Evolutionary conservation across 1,140 invertebrate species (phyloP), one percentile per base, ranked within the genome.

Genomic region (Cydia amplana): DNA sequence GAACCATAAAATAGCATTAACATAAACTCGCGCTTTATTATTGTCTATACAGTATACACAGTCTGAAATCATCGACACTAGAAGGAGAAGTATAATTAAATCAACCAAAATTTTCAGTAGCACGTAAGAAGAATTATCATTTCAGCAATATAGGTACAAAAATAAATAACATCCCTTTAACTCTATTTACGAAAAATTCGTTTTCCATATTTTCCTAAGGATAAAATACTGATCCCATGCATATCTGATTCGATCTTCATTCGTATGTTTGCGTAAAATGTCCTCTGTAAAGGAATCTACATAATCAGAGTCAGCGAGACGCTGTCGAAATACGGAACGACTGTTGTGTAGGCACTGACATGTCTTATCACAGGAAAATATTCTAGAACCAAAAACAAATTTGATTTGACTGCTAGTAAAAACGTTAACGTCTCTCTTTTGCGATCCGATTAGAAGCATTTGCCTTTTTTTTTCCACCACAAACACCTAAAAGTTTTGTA

Each of bases 211-310:
- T 78, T 83, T 83, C 74, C 28, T 75, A 78, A 83, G 81, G 77
- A 84, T 85, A 83, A 82, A 80, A 86, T 83, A 86, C 78, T 82
- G 84, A 86, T 85, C 81, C 83, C 83, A 86, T 86, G 84, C 84
- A 86, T 87, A 87, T 85, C 83, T 85, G 86, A 87, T 87, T 85
- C 78, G 85, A 83, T 86, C 82, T 83, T 83, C 83, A 86, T 84
- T 85, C 82, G 77, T 83, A 84, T 87, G 80, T 86, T 87, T 87
- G 84, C 85, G 83, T 86, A 84, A 85, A 86, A 84, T 83, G 83
- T 84, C 79, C 80, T 83, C 77, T 82, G 80, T 82, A 81, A 83
- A 80, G 79, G 81, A 85, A 86, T 87, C 81, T 85, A 84, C 85
- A 87, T 86, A 86, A 86, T 87, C 86, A 87, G 81, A 86, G 80